Conservation (phyloP, 2,888 invertebrate genomes). For the Formica aserva region DNA sequence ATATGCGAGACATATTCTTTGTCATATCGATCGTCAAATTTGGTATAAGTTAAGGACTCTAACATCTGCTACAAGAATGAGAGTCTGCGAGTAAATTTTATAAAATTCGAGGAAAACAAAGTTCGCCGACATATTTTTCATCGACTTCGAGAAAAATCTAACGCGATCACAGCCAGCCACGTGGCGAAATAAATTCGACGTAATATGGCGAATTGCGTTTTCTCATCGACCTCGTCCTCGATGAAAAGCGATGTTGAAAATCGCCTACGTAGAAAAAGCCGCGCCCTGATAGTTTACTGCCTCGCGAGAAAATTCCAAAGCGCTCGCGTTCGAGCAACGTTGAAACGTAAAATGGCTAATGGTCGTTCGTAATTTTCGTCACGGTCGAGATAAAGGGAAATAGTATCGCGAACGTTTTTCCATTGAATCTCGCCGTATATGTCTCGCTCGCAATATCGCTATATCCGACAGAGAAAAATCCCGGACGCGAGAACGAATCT, state of each 20-base stretch:
- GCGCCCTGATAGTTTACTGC: not conserved
- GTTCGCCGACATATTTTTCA: not conserved
- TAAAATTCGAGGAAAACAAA: not conserved
- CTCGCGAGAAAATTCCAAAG: not conserved
- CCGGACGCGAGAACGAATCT: not conserved
- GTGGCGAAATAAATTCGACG: conserved; percentile 7
- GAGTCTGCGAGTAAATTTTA: not conserved
- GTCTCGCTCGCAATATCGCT: not conserved
- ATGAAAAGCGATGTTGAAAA: conserved; percentile 19
- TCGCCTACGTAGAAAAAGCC: not conserved
- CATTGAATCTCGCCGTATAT: not conserved
- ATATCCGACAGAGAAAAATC: not conserved
- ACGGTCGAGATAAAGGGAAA: not conserved
- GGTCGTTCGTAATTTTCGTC: conserved; percentile 33
- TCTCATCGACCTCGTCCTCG: conserved; percentile 39
- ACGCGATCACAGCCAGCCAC: not conserved
- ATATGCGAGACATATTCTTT: not conserved
- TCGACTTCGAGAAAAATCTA: not conserved
- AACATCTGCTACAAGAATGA: not conserved
- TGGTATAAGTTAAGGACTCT: not conserved
- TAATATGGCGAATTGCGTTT: not conserved
- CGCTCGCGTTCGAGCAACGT: not conserved
- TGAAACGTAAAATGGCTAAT: not conserved
- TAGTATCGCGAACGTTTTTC: conserved; percentile 19
- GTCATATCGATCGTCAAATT: not conserved